Evolutionary conservation across 2,888 invertebrate species (phyloP), one percentile per base, ranked within the genome.

Genomic region (Punctoribates punctum): DNA sequence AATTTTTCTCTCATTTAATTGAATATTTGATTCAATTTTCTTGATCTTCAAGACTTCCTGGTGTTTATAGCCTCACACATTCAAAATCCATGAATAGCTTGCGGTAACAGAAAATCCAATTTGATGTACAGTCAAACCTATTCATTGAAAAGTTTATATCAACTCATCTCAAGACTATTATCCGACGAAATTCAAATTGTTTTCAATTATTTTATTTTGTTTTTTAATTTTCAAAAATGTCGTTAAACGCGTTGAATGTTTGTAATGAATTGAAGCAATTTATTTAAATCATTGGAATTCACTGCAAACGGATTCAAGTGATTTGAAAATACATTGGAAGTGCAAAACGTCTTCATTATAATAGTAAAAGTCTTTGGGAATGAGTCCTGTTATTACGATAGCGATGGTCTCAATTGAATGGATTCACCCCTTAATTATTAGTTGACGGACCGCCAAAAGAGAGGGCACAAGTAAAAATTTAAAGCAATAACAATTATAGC

Each of bases 361-460:
- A 54, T 17, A 54, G n/a, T 54, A 20, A 54, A 42, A 42, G 42
- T 54, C n/a, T 54, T 54, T 46, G 17, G 54, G 9, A 54, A 54
- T 54, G 20, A 54, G 17, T 17, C 54, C 54, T 54, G 54, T 54
- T 54, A 54, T 54, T 54, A 54, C 54, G 54, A 17, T n/a, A 54
- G 17, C 17, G 54, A 17, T 54, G 54, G 54, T 54, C 54, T 54
- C n/a, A 54, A 54, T 54, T 54, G 54, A 54, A 17, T 54, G 54
- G 20, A 54, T 54, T 54, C 54, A 54, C 54, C 54, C 54, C 54
- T 54, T 54, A 54, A 54, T 54, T 54, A 54, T 54, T 11, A 54
- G 54, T 54, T 17, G 17, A n/a, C 54, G 54, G 54, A 5, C n/a
- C 54, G 54, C 54, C 54, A 54, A 17, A 6, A 54, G 5, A 54